These are phyloP conservation scores for Panthera leo DNA, from an alignment of 2,113 vertebrate species.

Conservation along the genomic window DNA sequence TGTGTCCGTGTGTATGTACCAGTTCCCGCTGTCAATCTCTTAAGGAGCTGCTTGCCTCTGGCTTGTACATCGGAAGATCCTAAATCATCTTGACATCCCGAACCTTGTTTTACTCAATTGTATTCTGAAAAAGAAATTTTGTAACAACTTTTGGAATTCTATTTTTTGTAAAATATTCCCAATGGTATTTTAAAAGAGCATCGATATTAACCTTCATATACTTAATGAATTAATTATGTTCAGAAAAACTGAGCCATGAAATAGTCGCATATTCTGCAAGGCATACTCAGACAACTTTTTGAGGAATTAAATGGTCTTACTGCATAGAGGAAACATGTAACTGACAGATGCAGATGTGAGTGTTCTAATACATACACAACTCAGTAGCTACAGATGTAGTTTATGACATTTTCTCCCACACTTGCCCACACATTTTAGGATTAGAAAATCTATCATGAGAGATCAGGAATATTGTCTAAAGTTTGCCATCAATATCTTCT, in stretches of 20 bases:
- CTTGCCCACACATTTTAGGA: slow-evolving; percentile 20
- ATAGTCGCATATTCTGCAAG: neutral
- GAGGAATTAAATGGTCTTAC: neutral
- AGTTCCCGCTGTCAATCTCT: neutral
- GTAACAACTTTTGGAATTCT: neutral
- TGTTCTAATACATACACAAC: neutral
- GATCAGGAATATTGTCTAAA: neutral
- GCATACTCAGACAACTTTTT: neutral
- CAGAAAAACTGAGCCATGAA: neutral
- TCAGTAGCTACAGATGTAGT: neutral
- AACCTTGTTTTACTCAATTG: neutral
- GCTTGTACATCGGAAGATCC: neutral
- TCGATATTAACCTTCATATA: neutral
- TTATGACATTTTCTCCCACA: neutral
- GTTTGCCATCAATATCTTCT: slow-evolving; percentile 11
- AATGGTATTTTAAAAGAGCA: neutral
- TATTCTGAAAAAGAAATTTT: neutral
- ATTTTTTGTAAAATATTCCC: neutral
- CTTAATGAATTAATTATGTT: neutral
- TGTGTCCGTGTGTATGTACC: neutral
- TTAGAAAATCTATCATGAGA: neutral
- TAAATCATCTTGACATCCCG: neutral
- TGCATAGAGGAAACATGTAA: neutral
- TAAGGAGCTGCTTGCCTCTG: neutral
- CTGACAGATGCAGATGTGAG: neutral